These are phyloP conservation scores for Blastomussa wellsi DNA, from an alignment of 92 coral and sea anemone species.

Conservation along the genomic window DNA sequence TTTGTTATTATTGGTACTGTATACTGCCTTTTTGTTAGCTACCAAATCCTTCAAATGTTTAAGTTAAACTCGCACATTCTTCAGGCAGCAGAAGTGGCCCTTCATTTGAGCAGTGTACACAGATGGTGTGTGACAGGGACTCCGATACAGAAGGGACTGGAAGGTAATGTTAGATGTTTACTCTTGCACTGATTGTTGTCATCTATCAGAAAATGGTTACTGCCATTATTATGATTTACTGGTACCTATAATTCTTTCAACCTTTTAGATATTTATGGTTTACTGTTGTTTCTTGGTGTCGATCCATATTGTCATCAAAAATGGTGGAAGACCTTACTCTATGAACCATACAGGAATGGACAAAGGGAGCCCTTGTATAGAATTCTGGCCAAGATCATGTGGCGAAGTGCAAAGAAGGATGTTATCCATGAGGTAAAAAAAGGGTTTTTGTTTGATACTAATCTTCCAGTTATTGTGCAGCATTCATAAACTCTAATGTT, in stretches of 20 bases:
- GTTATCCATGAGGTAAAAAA: conserved; percentile 77
- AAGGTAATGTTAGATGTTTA: conserved; percentile 53
- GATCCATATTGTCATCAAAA: conserved; percentile 84
- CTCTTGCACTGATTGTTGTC: neutral
- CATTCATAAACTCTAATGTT: too few relatives aligned
- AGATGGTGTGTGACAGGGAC: conserved; percentile 99
- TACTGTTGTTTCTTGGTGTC: conserved; percentile 90
- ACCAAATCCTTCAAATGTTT: too few relatives aligned
- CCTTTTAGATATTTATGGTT: conserved; percentile 81
- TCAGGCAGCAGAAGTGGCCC: conserved; percentile 97
- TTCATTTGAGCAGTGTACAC: conserved; percentile 74
- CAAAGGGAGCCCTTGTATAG: conserved; percentile 69
- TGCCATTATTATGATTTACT: too few relatives aligned
- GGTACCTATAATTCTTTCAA: too few relatives aligned
- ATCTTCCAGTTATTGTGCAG: neutral
- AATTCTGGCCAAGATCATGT: conserved; percentile 73
- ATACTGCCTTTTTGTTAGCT: too few relatives aligned
- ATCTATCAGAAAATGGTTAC: too few relatives aligned
- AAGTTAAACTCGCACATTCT: neutral
- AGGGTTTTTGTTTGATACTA: neutral
- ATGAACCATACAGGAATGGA: conserved; percentile 81
- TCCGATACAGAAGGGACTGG: conserved; percentile 90
- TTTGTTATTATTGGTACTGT: too few relatives aligned
- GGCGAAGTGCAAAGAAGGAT: conserved; percentile 95
- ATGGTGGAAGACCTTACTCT: conserved; percentile 93